Conservation (phyloP, 2,113 vertebrate genomes). For the Saguinus midas region DNA sequence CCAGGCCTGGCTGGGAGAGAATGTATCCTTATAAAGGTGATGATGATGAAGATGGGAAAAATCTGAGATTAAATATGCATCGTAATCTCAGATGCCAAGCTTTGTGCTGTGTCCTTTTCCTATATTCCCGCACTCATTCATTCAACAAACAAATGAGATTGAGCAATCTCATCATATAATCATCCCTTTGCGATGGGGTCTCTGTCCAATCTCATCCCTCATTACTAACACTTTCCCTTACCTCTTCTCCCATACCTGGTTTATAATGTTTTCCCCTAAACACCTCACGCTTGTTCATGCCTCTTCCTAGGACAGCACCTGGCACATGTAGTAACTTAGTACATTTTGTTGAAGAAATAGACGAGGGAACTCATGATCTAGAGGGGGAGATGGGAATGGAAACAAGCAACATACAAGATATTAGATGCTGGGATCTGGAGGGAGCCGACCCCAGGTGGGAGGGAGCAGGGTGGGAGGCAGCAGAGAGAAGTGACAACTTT, state of each 20-base stretch:
- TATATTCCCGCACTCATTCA: too few relatives aligned
- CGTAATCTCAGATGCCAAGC: not conserved
- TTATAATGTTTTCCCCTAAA: not conserved
- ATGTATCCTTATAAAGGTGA: not conserved
- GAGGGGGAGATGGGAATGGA: not conserved
- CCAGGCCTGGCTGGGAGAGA: not conserved
- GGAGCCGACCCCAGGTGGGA: too few relatives aligned
- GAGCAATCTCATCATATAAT: not conserved
- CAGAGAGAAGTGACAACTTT: too few relatives aligned
- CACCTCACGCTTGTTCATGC: fast-evolving
- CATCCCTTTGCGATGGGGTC: fast-evolving
- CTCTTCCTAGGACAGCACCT: not conserved
- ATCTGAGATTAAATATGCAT: not conserved
- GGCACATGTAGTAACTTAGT: not conserved
- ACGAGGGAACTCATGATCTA: not conserved
- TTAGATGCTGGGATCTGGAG: not conserved
- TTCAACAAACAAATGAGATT: not conserved
- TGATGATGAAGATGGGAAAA: not conserved
- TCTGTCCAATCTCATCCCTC: not conserved
- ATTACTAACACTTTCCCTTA: not conserved
- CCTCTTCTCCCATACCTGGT: too few relatives aligned
- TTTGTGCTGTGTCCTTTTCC: not conserved
- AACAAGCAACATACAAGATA: not conserved
- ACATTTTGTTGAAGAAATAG: not conserved
- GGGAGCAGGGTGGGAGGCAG: not conserved